Evolutionary conservation across 2,888 invertebrate species (phyloP), one percentile per base, ranked within the genome.

Genomic region (Eumerus sabulonum): DNA sequence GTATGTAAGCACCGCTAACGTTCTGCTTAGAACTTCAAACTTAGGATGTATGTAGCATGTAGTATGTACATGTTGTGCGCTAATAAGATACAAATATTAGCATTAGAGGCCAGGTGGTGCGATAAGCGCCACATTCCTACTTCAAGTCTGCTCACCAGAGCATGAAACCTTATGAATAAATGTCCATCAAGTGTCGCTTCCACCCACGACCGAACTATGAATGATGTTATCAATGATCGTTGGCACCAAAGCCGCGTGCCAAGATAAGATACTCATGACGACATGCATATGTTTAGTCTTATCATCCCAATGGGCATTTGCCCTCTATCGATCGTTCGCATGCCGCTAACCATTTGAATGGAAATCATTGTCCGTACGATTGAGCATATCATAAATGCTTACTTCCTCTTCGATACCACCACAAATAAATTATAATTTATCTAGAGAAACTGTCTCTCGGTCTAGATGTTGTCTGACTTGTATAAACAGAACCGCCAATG

Each of bases 101-200:
- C 42, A 16, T 11, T 12, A 47, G 50, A 70, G 63, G 27, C 71
- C 71, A 71, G 76, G 76, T 68, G 76, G 53, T 71, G 50, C 50
- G 71, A 71, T 76, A 60, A 66, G 42, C 40, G 51, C 36, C 13
- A 19, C 1, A 17, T 54, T 54, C 17, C 16, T 19, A 17, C 14
- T 17, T 3, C 53, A n/a, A 36, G n/a, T 5, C 1, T 7, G 56
- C 36, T 59, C n/a, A 17, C 42, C 12, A 27, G 27, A 57, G 42
- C 51, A 35, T n/a, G n/a, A n/a, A n/a, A 66, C 47, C 40, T 12
- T 13, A 17, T 54, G 48, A 64, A 48, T 60, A 19, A 54, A 54
- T 63, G 48, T 48, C 48, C 48, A 57, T 57, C 62, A 63, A 63
- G 68, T 67, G 59, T 57, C 57, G 35, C 13, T 60, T 73, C 73